phyloP scores from a whole-genome alignment of 2,888 invertebrate species.

The Drosophila macrospina region DNA sequence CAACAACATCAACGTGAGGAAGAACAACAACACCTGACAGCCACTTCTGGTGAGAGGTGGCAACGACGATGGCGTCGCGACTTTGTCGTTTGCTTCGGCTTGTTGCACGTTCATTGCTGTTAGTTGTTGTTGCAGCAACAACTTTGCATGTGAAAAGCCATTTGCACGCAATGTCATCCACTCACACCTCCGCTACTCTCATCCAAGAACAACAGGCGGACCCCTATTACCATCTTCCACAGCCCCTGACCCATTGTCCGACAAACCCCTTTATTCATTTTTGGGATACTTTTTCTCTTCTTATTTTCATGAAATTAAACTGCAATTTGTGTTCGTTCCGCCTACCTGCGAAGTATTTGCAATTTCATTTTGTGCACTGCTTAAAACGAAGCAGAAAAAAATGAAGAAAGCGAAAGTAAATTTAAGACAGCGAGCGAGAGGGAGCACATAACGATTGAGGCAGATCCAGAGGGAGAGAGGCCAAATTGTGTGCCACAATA shows the following conservation, averaged over 20 bases:
- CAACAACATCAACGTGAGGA: constrained; percentile 1
- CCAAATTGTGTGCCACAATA: constrained; percentile 5
- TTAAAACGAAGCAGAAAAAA: constrained; percentile 25
- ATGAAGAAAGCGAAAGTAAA: constrained; percentile 40
- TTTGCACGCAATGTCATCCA: constrained; percentile 64
- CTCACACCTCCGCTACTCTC: neutral
- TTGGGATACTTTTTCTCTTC: constrained; percentile 7
- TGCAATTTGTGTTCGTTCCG: constrained; percentile 66
- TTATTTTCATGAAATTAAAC: constrained; percentile 65
- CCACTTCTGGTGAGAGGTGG: constrained; percentile 14
- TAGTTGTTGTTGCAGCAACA: constrained; percentile 24
- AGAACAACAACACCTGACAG: constrained; percentile 21
- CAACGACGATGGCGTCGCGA: neutral
- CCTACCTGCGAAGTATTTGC: constrained; percentile 57
- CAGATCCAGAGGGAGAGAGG: neutral
- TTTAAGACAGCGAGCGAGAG: constrained; percentile 16
- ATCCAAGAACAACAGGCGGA: neutral
- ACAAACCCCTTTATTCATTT: neutral
- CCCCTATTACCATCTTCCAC: neutral
- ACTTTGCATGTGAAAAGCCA: constrained; percentile 51
- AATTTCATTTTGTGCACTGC: constrained; percentile 52
- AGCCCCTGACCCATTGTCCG: constrained; percentile 5
- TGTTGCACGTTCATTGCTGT: constrained; percentile 29
- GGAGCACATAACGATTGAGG: neutral
- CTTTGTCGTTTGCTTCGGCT: constrained; percentile 13